Conservation (phyloP, 1,140 invertebrate genomes). For the Formica selysi region DNA sequence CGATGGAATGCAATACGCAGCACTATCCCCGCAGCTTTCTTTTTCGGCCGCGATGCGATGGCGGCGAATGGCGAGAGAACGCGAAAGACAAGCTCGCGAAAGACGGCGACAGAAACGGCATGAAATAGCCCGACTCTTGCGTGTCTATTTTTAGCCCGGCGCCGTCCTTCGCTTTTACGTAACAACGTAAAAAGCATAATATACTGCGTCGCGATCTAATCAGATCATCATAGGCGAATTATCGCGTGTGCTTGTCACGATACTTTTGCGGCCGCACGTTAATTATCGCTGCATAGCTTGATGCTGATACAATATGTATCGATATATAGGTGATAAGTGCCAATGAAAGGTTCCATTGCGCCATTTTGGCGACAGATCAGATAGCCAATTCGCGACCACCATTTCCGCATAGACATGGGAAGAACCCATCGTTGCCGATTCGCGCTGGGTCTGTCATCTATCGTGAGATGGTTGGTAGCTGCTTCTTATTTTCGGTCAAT, state of each 20-base stretch:
- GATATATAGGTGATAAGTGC: background rate
- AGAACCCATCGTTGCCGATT: constrained; percentile 62
- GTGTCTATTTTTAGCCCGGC: constrained; percentile 82
- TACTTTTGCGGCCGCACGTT: background rate
- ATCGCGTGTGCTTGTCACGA: background rate
- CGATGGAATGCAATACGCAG: constrained; percentile 29
- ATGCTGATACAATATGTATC: background rate
- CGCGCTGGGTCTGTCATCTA: constrained; percentile 29
- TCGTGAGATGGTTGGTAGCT: background rate
- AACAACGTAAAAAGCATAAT: constrained; percentile 72
- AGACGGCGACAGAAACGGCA: constrained; percentile 67
- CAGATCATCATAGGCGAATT: constrained; percentile 17
- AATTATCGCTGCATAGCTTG: background rate
- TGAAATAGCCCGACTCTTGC: constrained; percentile 74
- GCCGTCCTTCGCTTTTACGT: constrained; percentile 81
- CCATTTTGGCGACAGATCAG: constrained; percentile 35
- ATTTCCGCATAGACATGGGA: constrained; percentile 27
- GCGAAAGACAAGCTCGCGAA: constrained; percentile 21
- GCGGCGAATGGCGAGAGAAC: background rate
- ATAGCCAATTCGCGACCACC: constrained; percentile 56
- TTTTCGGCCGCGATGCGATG: constrained; percentile 24
- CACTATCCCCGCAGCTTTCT: constrained; percentile 22
- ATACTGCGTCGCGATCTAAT: constrained; percentile 45
- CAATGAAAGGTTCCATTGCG: constrained; percentile 10
- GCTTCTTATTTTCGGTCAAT: background rate